Percentiles rank a stretch among this genome's conserved stretches.
These are phyloP conservation scores for Steromphala cineraria DNA, from an alignment of 2,888 invertebrate genomes.

Conservation along the genomic window DNA sequence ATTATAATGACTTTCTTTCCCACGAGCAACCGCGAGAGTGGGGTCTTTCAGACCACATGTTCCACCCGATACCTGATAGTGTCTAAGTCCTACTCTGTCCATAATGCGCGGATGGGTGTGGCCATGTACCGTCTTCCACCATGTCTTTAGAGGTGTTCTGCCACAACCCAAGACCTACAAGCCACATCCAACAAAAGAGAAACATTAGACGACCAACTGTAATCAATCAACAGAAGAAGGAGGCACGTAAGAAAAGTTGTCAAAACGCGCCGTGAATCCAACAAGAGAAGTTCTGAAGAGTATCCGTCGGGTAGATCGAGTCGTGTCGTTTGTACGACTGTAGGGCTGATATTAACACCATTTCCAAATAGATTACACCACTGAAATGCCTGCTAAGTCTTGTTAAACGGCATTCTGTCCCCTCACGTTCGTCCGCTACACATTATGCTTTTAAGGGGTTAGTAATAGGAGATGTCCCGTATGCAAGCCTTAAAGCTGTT, in stretches of 20 bases:
- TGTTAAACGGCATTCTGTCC: slow-evolving; percentile 34
- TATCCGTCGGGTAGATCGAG: background rate
- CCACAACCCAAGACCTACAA: slow-evolving; percentile 17
- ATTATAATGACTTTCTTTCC: slow-evolving; percentile 23
- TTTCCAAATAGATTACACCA: slow-evolving; percentile 50
- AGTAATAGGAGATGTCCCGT: slow-evolving; percentile 11
- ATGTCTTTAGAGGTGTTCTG: background rate
- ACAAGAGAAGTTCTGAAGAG: background rate
- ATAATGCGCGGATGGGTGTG: slow-evolving; percentile 22
- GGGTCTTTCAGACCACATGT: slow-evolving; percentile 18
- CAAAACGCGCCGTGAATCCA: slow-evolving; percentile 15
- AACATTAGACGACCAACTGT: slow-evolving; percentile 15
- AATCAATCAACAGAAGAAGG: slow-evolving; percentile 18
- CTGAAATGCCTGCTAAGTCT: slow-evolving; percentile 43
- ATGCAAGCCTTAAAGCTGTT: slow-evolving; percentile 18
- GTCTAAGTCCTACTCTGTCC: background rate
- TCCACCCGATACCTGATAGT: slow-evolving; percentile 22
- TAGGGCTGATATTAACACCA: slow-evolving; percentile 38
- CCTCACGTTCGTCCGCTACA: slow-evolving; percentile 20
- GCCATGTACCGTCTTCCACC: slow-evolving; percentile 3
- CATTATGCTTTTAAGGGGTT: background rate
- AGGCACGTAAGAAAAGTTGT: slow-evolving; percentile 24
- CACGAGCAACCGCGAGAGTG: slow-evolving; percentile 1
- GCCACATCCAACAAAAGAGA: slow-evolving; percentile 16
- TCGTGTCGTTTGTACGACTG: slow-evolving; percentile 12